These are phyloP conservation scores for Mastomys natalensis DNA, from an alignment of 2,113 vertebrate species.

Conservation along the genomic window DNA sequence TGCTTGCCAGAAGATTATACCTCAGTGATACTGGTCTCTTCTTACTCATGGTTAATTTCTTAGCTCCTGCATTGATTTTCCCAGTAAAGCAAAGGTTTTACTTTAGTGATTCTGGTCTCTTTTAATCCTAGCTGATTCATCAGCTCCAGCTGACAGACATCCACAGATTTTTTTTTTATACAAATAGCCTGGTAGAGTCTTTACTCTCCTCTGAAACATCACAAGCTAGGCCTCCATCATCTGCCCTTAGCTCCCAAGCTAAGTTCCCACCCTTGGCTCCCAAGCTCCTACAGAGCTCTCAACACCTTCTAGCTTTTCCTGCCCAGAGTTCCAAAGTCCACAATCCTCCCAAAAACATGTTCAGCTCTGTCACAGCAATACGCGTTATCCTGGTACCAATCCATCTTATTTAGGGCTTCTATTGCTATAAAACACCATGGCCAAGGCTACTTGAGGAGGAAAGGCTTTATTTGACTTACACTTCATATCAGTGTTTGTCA, in stretches of 20 bases:
- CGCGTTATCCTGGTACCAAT: background rate
- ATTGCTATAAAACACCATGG: background rate
- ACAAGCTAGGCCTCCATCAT: background rate
- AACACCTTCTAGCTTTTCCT: background rate
- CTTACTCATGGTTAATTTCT: background rate
- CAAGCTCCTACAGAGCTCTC: background rate
- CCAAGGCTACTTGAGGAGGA: too few relatives aligned
- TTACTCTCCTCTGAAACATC: background rate
- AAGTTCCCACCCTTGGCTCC: background rate
- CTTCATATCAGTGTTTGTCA: background rate
- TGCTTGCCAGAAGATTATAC: too few relatives aligned
- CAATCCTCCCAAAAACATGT: background rate
- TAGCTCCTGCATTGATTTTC: background rate
- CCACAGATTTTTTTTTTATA: background rate
- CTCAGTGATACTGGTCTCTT: background rate
- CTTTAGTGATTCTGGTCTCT: background rate
- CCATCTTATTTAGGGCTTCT: background rate
- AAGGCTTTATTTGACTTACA: background rate
- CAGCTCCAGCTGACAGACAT: background rate
- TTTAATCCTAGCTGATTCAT: background rate
- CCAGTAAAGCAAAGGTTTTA: background rate
- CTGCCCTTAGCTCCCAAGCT: background rate
- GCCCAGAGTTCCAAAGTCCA: background rate
- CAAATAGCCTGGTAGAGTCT: background rate
- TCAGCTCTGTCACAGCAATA: background rate